Conservation (phyloP, 2,797 vertebrate species). For the Liasis olivaceus region DNA sequence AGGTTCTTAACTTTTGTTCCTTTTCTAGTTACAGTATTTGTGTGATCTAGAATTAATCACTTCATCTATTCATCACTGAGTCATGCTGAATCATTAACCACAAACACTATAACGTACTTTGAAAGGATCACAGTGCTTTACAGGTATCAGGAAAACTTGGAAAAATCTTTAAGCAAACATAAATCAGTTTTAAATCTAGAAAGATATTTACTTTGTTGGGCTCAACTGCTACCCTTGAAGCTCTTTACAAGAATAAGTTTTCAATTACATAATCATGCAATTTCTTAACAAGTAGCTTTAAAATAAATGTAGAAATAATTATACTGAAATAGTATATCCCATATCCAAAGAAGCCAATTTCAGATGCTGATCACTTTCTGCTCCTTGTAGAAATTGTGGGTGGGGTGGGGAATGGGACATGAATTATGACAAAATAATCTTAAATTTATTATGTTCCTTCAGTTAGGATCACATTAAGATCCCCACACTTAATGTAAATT, state of each 20-base stretch:
- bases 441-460: not conserved
- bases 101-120: conserved; percentile 10
- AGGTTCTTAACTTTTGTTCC: conserved; percentile 12
- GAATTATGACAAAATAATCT: not conserved
- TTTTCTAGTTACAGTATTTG: not conserved
- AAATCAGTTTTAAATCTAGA: conserved; percentile 2
- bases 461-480: not conserved
- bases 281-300: conserved; percentile 22
- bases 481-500: not conserved
- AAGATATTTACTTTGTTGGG: not conserved
- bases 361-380: not conserved
- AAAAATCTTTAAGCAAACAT: conserved; percentile 25
- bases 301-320: conserved; percentile 44
- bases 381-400: not conserved
- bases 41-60: conserved; percentile 11
- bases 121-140: conserved; percentile 17
- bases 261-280: conserved; percentile 46
- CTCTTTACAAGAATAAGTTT: conserved; percentile 20
- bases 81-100: conserved; percentile 24
- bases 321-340: conserved; percentile 31
- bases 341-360: not conserved
- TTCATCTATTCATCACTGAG: not conserved
- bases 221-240: conserved; percentile 8
- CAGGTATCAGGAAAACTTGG: not conserved
- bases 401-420: not conserved